Base-by-base conservation (phyloP, 92 coral and sea anemone genomes). In the Porites evermanni region DNA sequence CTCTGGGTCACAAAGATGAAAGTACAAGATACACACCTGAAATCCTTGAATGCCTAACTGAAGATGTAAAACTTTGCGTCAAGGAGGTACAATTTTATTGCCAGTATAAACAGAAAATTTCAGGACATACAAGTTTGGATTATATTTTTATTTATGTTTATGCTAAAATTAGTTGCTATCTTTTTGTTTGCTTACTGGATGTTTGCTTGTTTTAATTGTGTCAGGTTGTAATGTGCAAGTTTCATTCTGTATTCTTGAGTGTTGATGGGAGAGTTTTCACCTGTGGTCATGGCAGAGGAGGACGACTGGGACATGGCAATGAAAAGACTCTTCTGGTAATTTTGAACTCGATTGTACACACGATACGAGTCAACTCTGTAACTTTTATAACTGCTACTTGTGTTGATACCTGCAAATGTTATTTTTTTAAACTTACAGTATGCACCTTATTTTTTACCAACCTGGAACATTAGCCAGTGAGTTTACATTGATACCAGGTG, bases 221-320 rank as follows among this genome's bases (percentile, higher is more conserved):
- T 56, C 74, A 96, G 99, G 98, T 96, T 85, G 93, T 90, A 59
- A 93, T 96, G 91, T 89, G 98, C 74, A 94, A 96, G 91, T 96
- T 96, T 78, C 99, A 96, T 70, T 84, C 99, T 13, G 97, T 90
- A 6, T 94, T 96, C 77, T 84, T 96, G 83, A 92, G 87, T 79
- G 85, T 76, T 18, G 95, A 94, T 85, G 99, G 99, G 17, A 84
- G 91, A 56, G 97, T 96, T 21, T 91, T 92, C 83, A 94, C 99
- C 6, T 96, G 99, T 81, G 99, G 99, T 64, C 99, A 96, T 80
- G 99, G 99, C 67, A 81, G 88, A 77, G 99, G 99, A 68, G 99
- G 99, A 9, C 82, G 99, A 47, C 97, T 96, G 16, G 99, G 99
- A 7, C 99, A 96, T 80, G 94, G 95, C 44, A 86, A 91, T 86